phyloP scores from a whole-genome alignment of 2,888 invertebrate species.

The Chouioia cunea region DNA sequence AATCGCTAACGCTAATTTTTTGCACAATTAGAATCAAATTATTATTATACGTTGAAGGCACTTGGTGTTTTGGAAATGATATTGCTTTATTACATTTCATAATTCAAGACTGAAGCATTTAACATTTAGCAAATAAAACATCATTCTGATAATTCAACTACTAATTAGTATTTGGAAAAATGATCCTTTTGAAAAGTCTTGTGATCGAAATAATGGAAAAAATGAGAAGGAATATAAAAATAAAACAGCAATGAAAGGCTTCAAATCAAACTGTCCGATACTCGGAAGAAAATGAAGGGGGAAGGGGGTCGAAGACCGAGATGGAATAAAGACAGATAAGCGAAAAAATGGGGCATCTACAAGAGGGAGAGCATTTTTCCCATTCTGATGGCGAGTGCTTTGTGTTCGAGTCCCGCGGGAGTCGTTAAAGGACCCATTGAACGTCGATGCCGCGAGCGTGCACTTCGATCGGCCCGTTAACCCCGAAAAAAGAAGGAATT shows the following conservation, averaged over 20 bases:
- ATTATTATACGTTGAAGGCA: too few species aligned
- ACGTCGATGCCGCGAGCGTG: slow-evolving; percentile 16
- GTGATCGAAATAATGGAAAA: background rate
- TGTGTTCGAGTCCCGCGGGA: slow-evolving; percentile 32
- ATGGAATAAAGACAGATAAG: too few species aligned
- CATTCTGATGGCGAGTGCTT: slow-evolving; percentile 44
- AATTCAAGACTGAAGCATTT: too few species aligned
- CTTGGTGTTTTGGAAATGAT: too few species aligned
- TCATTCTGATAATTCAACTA: too few species aligned
- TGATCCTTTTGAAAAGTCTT: background rate
- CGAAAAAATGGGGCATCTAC: too few species aligned
- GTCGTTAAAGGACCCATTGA: slow-evolving; percentile 46
- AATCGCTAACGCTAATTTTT: too few species aligned
- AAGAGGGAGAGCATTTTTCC: slow-evolving; percentile 26
- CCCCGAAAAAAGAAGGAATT: slow-evolving; percentile 28
- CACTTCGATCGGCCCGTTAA: slow-evolving; percentile 39
- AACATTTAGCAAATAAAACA: too few species aligned
- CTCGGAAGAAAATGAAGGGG: slow-evolving; percentile 8
- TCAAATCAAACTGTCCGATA: background rate
- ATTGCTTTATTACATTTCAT: too few species aligned
- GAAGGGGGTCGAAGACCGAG: background rate
- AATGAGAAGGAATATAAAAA: background rate
- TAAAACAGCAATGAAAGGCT: background rate
- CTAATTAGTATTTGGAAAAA: too few species aligned
- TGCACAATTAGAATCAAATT: too few species aligned